These are phyloP conservation scores for Anoplolepis gracilipes DNA, from an alignment of 1,140 invertebrate genomes.

Conservation along the genomic window DNA sequence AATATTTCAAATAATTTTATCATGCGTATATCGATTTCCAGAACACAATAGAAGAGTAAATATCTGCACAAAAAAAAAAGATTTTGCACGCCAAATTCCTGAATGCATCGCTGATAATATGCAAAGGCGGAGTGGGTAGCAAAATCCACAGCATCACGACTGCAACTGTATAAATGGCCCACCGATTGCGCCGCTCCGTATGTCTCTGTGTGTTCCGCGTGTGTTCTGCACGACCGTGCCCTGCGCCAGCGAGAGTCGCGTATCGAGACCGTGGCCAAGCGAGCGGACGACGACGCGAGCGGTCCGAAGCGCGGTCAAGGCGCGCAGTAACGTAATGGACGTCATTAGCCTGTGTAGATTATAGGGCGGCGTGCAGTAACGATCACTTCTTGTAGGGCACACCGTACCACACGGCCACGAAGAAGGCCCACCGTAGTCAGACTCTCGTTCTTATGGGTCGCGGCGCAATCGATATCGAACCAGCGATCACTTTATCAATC, in stretches of 20 bases:
- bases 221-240: constrained; percentile 55
- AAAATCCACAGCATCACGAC: neutral
- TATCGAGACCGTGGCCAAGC: constrained; percentile 82
- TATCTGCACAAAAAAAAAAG: neutral
- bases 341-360: constrained; percentile 86
- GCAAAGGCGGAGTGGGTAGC: neutral
- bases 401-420: constrained; percentile 77
- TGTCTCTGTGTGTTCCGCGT: constrained; percentile 42
- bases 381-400: constrained; percentile 86
- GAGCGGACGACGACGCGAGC: constrained; percentile 79
- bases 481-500: constrained; percentile 65
- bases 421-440: constrained; percentile 75
- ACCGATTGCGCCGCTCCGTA: too few species aligned
- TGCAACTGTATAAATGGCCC: constrained; percentile 49
- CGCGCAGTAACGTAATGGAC: constrained; percentile 85
- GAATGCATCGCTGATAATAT: constrained; percentile 22
- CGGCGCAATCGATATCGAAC: constrained; percentile 75
- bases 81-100: constrained; percentile 6
- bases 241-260: constrained; percentile 72
- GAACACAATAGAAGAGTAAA: neutral
- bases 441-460: constrained; percentile 76
- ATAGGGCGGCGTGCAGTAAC: constrained; percentile 86
- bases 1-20: too few species aligned
- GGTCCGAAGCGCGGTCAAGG: constrained; percentile 67
- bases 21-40: too few species aligned